Evolutionary conservation across 92 coral and sea anemone genomes (phyloP), one percentile per base, ranked within the genome.

Genomic region (Hydrozoanthus gracilis): DNA sequence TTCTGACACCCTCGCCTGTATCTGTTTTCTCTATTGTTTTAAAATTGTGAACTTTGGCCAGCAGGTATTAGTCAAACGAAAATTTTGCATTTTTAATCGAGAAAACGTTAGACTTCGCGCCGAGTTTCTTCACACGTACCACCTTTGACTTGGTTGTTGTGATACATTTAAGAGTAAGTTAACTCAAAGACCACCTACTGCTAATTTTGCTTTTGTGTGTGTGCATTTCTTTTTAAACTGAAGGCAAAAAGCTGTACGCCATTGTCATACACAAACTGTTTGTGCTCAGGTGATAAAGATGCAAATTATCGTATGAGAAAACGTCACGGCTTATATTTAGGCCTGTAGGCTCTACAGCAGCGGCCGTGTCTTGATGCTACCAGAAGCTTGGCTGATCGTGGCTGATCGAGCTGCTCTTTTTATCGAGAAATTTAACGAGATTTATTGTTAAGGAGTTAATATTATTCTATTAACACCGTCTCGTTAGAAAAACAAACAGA

Each of bases 381-480:
- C 39, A 27, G 39, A 27, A 27, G 39, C 39, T 27, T 0, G 39
- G 39, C 39, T 27, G 39, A 27, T 27, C 39, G 39, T 27, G 39
- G 39, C 68, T 14, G 68, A 27, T 35, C 73, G 10, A 20, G 9
- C 12, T 68, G 44, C 17, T 76, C 55, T 66, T 76, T 76, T 76
- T 54, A 39, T 71, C 18, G 39, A 3, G n/a, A 72, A 54, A 9
- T 58, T 76, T 11, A 48, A 27, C 14, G 39, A 13, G 17, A 44
- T 74, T 11, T 15, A 15, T 76, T 76, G 65, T 54, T 16, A 51
- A 55, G 47, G 65, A 51, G 82, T 76, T 76, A 76, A 76, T 17
- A 52, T 51, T 51, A 72, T 39, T 27, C 2, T 76, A 76, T 18
- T 76, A 51, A 8, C 44, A 20, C 27, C 67, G 44, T 56, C 65